These are phyloP conservation scores for Phlogophora meticulosa DNA, from an alignment of 2,888 invertebrate genomes.

Conservation along the genomic window DNA sequence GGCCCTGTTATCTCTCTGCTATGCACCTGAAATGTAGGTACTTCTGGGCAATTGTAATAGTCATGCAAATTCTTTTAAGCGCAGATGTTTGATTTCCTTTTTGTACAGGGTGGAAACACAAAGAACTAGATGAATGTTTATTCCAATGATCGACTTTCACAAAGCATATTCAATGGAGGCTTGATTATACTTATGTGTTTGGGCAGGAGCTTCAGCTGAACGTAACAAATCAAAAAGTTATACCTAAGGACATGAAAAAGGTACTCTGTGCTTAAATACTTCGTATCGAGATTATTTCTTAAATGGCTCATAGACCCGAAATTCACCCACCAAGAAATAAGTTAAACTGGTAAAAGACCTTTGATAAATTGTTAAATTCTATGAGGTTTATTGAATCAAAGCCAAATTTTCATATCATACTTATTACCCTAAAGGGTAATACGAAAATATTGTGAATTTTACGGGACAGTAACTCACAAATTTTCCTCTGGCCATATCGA, in stretches of 20 bases:
- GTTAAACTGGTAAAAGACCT: constrained; percentile 26
- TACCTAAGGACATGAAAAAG: constrained; percentile 16
- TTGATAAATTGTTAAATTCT: constrained; percentile 48
- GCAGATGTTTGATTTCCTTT: not conserved
- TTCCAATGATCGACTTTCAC: not conserved
- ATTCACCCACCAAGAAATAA: constrained; percentile 16
- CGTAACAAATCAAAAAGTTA: constrained; percentile 13
- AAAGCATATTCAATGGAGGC: not conserved
- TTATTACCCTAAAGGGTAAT: constrained; percentile 37
- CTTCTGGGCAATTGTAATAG: constrained; percentile 17
- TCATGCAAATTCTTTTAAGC: not conserved
- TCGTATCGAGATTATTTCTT: constrained; percentile 6
- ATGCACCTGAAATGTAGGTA: constrained; percentile 55
- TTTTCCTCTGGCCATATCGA: constrained; percentile 24
- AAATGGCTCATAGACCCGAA: constrained; percentile 15
- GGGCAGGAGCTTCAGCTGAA: constrained; percentile 2
- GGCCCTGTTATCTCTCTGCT: constrained; percentile 54
- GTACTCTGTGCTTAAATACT: constrained; percentile 6
- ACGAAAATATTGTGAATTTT: constrained; percentile 43
- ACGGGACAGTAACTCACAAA: constrained; percentile 16
- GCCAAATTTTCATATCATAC: constrained; percentile 32
- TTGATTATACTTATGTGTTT: not conserved
- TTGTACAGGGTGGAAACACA: not conserved
- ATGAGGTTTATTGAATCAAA: constrained; percentile 47
- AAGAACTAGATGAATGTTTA: not conserved